A percentile compares a stretch with the other conserved stretches of the same genome.
These are phyloP conservation scores for Camponotus floridanus DNA, from an alignment of 1,140 invertebrate species.

Conservation along the genomic window DNA sequence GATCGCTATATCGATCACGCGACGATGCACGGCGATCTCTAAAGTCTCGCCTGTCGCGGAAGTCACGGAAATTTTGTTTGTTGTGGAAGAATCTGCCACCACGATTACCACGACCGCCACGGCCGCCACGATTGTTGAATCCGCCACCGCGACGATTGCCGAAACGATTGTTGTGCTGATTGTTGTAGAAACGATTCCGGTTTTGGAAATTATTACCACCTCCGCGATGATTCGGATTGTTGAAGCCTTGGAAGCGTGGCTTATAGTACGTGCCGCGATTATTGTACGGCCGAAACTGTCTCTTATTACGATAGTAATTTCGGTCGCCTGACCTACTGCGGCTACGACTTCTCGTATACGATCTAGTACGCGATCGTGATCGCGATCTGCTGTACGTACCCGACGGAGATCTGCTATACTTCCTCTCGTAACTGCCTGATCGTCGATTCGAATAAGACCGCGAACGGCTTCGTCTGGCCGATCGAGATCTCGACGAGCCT, in stretches of 20 bases:
- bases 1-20: constrained; percentile 86
- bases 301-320: constrained; percentile 84
- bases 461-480: constrained; percentile 86
- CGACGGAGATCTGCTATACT: constrained; percentile 86
- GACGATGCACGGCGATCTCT: constrained; percentile 80
- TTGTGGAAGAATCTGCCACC: constrained; percentile 87
- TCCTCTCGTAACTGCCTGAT: constrained; percentile 87
- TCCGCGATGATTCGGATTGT: constrained; percentile 84
- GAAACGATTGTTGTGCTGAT: constrained; percentile 81
- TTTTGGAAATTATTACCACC: constrained; percentile 83
- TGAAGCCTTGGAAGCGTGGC: constrained; percentile 89
- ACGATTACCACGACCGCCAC: constrained; percentile 85
- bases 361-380: constrained; percentile 88
- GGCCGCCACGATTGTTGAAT: constrained; percentile 79
- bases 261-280: constrained; percentile 92
- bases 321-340: constrained; percentile 89
- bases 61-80: constrained; percentile 89
- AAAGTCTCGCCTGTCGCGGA: constrained; percentile 88
- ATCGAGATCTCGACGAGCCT: constrained; percentile 85
- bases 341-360: constrained; percentile 86
- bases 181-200: constrained; percentile 84
- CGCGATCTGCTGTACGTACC: constrained; percentile 84
- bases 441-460: constrained; percentile 84
- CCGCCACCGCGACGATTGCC: constrained; percentile 81
- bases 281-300: constrained; percentile 87